Conservation (phyloP, 2,888 invertebrate genomes). For the Drepanosiphum platanoidis region DNA sequence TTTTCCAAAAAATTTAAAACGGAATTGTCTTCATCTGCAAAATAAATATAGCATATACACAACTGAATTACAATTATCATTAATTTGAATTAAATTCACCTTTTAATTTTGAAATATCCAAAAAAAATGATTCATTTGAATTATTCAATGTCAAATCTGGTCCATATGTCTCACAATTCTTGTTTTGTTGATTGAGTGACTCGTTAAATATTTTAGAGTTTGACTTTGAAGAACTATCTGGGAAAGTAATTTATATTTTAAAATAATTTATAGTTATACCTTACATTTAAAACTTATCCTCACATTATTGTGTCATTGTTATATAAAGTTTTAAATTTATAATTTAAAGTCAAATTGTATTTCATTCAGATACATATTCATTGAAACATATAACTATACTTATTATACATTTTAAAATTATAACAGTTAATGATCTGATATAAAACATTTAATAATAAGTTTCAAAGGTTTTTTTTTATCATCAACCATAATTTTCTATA, state of each 20-base stretch:
- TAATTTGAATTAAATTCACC: constrained; percentile 25
- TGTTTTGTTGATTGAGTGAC: background rate
- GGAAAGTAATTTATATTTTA: background rate
- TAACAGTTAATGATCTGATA: too few relatives aligned
- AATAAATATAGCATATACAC: background rate
- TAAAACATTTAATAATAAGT: constrained; percentile 24
- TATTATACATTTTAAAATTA: constrained; percentile 47
- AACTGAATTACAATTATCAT: background rate
- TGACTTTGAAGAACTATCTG: constrained; percentile 8
- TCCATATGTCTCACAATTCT: background rate
- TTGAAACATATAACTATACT: background rate
- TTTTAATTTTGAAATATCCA: constrained; percentile 44
- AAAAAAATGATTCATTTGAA: constrained; percentile 43
- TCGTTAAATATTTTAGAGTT: background rate
- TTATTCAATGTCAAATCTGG: constrained; percentile 39
- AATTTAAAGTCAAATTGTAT: background rate
- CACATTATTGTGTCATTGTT: too few relatives aligned
- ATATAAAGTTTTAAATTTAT: background rate
- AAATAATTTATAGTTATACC: background rate
- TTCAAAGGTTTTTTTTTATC: too few relatives aligned
- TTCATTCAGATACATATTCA: background rate
- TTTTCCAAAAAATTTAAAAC: constrained; percentile 70
- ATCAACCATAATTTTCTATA: too few relatives aligned
- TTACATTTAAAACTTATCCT: background rate
- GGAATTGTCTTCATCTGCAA: constrained; percentile 54